These are phyloP conservation scores for Catharus minimus DNA, from an alignment of 2,113 vertebrate species.

Conservation along the genomic window DNA sequence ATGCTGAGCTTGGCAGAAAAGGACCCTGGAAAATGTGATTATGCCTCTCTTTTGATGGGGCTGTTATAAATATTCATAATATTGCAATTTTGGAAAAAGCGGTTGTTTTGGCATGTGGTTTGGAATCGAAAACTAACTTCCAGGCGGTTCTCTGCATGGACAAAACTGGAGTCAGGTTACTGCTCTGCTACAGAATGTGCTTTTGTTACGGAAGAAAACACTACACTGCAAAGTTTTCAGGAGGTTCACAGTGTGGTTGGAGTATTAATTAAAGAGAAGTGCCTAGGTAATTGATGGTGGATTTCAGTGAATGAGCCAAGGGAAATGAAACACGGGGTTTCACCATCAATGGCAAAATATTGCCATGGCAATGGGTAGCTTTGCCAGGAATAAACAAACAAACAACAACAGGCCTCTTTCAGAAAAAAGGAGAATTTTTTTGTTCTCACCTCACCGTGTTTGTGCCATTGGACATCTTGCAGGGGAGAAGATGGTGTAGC, in stretches of 20 bases:
- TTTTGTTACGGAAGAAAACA: background rate
- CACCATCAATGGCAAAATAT: conserved; percentile 36
- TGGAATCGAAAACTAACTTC: conserved; percentile 16
- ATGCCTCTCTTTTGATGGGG: background rate
- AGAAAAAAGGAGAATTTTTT: conserved; percentile 18
- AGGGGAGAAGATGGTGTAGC: background rate
- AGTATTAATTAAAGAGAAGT: conserved; percentile 51
- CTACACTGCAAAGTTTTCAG: conserved; percentile 1
- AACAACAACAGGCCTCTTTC: conserved; percentile 18
- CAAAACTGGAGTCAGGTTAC: background rate
- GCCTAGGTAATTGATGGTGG: conserved; percentile 38
- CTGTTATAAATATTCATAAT: conserved; percentile 10
- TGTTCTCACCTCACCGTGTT: conserved; percentile 2
- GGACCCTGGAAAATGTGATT: background rate
- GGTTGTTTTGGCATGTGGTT: background rate
- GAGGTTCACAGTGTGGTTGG: background rate
- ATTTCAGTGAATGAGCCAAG: conserved; percentile 37
- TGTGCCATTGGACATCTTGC: background rate
- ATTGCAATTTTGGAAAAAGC: background rate
- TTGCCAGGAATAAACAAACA: conserved; percentile 59
- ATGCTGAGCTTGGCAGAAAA: background rate
- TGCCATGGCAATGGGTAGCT: conserved; percentile 42
- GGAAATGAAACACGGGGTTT: conserved; percentile 39
- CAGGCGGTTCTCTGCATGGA: background rate
- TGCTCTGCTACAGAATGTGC: conserved; percentile 21